Evolutionary conservation across 1,140 invertebrate species (phyloP).

Genomic region (Lordiphosa stackelbergi): DNA sequence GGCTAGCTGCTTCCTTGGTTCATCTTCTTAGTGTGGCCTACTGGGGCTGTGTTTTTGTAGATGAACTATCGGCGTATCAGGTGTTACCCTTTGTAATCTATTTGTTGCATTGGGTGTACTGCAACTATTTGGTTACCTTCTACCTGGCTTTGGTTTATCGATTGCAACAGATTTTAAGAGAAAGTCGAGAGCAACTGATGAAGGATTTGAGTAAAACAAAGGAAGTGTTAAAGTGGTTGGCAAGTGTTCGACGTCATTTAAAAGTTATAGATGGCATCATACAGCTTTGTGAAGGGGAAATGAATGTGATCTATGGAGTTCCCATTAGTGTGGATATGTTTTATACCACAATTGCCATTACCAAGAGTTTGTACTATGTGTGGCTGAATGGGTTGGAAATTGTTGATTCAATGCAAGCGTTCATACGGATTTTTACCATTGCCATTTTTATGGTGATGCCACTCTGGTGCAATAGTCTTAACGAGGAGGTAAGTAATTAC

Average conservation of each 20-base stretch:
- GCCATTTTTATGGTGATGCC: conserved; percentile 5
- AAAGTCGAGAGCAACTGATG: neutral
- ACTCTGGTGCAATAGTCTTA: conserved; percentile 1
- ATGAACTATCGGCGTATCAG: neutral
- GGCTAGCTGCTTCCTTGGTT: conserved; percentile 2
- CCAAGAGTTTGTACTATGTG: neutral
- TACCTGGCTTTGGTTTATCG: conserved; percentile 6
- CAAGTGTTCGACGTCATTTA: neutral
- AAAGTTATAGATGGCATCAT: conserved; percentile 2
- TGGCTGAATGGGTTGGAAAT: neutral
- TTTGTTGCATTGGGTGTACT: conserved; percentile 1
- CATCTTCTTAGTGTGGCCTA: conserved; percentile 3
- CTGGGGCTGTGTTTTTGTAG: neutral
- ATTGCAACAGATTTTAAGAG: neutral
- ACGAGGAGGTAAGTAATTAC: neutral
- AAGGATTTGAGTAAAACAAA: neutral
- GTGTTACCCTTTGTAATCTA: neutral
- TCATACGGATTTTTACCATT: neutral
- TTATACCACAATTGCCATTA: conserved; percentile 6
- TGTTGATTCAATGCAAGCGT: conserved; percentile 9
- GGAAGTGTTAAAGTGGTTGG: too few relatives aligned
- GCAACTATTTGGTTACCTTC: conserved; percentile 6
- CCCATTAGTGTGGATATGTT: conserved; percentile 7
- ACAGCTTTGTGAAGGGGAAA: neutral
- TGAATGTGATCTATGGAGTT: conserved; percentile 6